phyloP scores from a whole-genome alignment of 2,113 vertebrate species.

The Phyllostomus discolor region DNA sequence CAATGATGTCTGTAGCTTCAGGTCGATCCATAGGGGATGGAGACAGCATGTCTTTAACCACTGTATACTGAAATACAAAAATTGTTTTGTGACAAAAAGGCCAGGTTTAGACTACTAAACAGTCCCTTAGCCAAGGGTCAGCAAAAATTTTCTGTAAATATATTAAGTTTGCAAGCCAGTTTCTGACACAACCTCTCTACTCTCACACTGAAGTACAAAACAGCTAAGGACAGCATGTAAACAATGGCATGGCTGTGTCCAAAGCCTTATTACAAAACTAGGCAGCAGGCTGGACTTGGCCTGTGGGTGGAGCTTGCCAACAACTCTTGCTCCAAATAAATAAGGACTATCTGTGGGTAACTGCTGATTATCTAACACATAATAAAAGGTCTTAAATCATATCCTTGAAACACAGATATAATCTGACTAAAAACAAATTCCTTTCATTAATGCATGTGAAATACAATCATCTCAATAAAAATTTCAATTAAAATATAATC shows the following conservation, averaged over 20 bases:
- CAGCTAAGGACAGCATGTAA: not conserved
- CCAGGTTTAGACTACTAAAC: not conserved
- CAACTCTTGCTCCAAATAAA: not conserved
- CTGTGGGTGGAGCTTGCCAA: not conserved
- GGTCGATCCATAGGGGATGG: slow-evolving; percentile 89
- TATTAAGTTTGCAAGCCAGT: not conserved
- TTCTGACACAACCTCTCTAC: not conserved
- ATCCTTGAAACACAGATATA: not conserved
- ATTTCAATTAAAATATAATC: slow-evolving; percentile 15
- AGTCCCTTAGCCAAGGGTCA: not conserved
- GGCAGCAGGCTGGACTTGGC: not conserved
- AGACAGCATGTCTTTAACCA: slow-evolving; percentile 96
- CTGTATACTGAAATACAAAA: slow-evolving; percentile 83
- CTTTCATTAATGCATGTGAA: not conserved
- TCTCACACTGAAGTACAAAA: not conserved
- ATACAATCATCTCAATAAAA: not conserved
- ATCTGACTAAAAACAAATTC: slow-evolving; percentile 8
- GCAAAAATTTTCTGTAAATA: not conserved
- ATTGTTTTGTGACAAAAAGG: not conserved
- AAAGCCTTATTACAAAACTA: not conserved
- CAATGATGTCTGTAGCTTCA: slow-evolving; percentile 91
- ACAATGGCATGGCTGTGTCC: not conserved
- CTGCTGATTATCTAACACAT: not conserved
- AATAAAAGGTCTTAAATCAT: not conserved
- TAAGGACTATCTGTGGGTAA: not conserved